These are phyloP conservation scores for Ceratina australensis DNA, from an alignment of 1,140 invertebrate species.

Conservation along the genomic window DNA sequence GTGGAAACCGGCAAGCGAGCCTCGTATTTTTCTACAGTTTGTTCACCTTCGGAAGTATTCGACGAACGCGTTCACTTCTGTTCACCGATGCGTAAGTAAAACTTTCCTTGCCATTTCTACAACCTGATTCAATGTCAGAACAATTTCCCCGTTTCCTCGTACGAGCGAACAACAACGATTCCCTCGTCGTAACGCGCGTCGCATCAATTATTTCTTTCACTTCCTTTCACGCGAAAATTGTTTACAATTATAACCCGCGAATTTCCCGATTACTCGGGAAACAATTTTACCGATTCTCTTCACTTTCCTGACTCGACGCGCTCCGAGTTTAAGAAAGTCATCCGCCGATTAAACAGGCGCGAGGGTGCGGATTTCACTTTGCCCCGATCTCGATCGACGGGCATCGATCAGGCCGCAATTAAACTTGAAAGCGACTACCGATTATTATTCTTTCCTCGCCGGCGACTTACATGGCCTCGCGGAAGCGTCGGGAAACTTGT, in stretches of 20 bases:
- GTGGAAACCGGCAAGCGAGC: not conserved
- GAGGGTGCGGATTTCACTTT: constrained; percentile 15
- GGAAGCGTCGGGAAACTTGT: not conserved
- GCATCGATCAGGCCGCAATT: constrained; percentile 14
- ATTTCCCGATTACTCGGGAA: too few species aligned
- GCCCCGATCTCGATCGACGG: not conserved
- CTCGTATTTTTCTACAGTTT: constrained; percentile 6
- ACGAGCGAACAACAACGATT: too few species aligned
- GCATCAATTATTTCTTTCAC: not conserved
- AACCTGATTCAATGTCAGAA: constrained; percentile 6
- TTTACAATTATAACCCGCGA: too few species aligned
- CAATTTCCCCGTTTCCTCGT: too few species aligned
- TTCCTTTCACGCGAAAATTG: not conserved
- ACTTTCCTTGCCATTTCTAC: not conserved
- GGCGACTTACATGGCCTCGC: not conserved
- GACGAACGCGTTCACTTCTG: constrained; percentile 5
- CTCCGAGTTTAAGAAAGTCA: not conserved
- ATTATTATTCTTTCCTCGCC: not conserved
- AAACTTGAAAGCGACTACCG: not conserved
- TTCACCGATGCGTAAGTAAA: not conserved
- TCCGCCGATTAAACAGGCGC: too few species aligned
- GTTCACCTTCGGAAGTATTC: constrained; percentile 10
- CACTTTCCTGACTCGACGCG: too few species aligned
- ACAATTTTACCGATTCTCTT: too few species aligned
- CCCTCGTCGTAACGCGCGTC: too few species aligned